Percentiles rank a stretch among this genome's conserved stretches.
These are phyloP conservation scores for Escarpia spicata DNA, from an alignment of 2,888 invertebrate genomes.

Conservation along the genomic window DNA sequence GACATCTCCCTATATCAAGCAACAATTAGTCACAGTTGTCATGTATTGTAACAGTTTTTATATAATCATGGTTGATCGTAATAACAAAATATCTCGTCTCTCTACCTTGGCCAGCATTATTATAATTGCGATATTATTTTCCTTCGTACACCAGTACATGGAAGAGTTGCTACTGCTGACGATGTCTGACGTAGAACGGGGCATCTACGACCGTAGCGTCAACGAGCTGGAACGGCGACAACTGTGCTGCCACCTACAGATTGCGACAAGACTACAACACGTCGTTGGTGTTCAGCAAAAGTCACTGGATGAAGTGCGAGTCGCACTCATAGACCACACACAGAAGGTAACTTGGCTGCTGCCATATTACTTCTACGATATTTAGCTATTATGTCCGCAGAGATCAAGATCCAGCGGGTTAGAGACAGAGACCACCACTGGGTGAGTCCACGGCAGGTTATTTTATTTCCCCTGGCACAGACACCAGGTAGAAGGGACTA, in stretches of 20 bases:
- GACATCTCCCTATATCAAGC: no score
- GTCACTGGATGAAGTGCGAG: conserved; percentile 30
- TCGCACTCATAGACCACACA: conserved; percentile 30
- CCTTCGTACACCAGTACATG: conserved; percentile 23
- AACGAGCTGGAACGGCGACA: conserved; percentile 29
- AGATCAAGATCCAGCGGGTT: no score
- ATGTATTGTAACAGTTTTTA: no score
- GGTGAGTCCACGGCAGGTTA: no score
- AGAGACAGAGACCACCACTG: no score
- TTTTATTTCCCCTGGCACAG: no score
- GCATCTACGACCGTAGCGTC: conserved; percentile 28
- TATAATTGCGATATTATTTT: background rate
- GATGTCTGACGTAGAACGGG: conserved; percentile 29
- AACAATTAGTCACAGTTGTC: no score
- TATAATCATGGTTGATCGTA: no score
- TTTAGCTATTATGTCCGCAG: background rate
- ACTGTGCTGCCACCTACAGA: conserved; percentile 36
- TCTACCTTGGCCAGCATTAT: no score
- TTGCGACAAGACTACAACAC: conserved; percentile 27
- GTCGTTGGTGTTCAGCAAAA: conserved; percentile 31
- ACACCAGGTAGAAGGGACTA: no score
- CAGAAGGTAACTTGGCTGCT: conserved; percentile 19
- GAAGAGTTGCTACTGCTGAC: conserved; percentile 36
- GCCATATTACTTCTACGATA: background rate
- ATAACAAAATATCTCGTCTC: no score